phyloP scores from a whole-genome alignment of 2,888 invertebrate genomes.

The Microplitis manilae region DNA sequence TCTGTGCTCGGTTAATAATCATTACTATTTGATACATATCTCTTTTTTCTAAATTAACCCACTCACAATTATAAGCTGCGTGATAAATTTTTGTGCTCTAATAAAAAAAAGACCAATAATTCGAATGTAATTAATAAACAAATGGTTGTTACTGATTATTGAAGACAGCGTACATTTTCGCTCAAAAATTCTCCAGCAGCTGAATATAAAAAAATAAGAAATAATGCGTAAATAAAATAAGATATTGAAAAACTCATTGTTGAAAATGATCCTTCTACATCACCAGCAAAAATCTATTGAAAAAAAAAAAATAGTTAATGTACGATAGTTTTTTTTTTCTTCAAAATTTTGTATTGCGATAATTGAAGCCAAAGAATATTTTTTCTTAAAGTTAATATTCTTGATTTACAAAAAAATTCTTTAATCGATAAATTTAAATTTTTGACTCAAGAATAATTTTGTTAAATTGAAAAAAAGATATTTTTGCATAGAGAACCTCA shows the following conservation, averaged over 20 bases:
- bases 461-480: too few relatives aligned
- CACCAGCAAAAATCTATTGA: constrained; percentile 23
- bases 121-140: constrained; percentile 5
- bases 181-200: constrained; percentile 34
- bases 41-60: constrained; percentile 34
- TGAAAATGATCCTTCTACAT: constrained; percentile 10
- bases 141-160: neutral
- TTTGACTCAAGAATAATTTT: too few relatives aligned
- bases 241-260: constrained; percentile 23
- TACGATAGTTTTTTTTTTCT: too few relatives aligned
- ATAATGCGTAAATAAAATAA: constrained; percentile 22
- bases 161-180: neutral
- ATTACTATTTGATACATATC: constrained; percentile 27
- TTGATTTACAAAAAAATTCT: too few relatives aligned
- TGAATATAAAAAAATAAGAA: constrained; percentile 34
- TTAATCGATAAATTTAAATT: too few relatives aligned
- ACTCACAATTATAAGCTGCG: constrained; percentile 37
- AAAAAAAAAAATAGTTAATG: neutral
- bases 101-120: neutral
- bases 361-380: too few relatives aligned
- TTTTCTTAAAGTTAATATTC: too few relatives aligned
- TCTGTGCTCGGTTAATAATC: constrained; percentile 34
- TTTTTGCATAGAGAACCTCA: too few relatives aligned
- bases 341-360: too few relatives aligned
- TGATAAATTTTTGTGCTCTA: constrained; percentile 31